Evolutionary conservation across 2,113 vertebrate species (phyloP).

Genomic region (Callocephalon fimbriatum): DNA sequence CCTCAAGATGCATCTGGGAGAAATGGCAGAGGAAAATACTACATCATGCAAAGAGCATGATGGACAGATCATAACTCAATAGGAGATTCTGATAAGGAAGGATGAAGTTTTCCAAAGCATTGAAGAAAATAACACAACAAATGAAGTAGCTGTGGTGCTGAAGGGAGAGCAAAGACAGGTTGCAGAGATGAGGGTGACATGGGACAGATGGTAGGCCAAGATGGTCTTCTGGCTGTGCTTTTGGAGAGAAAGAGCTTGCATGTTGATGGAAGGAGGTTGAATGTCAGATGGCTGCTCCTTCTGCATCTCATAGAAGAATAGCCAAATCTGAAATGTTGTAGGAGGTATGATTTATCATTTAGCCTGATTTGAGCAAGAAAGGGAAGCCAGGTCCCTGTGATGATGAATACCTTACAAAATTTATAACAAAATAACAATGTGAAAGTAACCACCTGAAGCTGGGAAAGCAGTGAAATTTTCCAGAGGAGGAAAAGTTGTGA

Average conservation of each 20-base stretch:
- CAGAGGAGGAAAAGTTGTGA: not conserved
- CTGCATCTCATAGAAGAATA: not conserved
- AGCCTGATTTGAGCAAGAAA: not conserved
- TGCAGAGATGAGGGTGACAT: not conserved
- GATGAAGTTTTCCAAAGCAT: not conserved
- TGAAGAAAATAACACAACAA: not conserved
- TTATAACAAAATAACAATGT: not conserved
- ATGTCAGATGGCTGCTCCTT: not conserved
- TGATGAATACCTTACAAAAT: not conserved
- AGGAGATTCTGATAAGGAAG: not conserved
- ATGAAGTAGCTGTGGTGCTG: not conserved
- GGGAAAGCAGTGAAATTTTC: not conserved
- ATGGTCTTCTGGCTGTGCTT: not conserved
- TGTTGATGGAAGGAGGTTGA: not conserved
- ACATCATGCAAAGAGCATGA: not conserved
- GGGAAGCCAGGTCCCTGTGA: not conserved
- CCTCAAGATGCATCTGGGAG: not conserved
- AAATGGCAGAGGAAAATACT: not conserved
- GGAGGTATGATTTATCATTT: not conserved
- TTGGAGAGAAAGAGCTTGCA: not conserved
- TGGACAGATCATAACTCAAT: not conserved
- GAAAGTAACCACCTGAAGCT: not conserved
- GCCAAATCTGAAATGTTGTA: not conserved
- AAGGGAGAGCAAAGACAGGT: not conserved
- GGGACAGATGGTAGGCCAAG: not conserved